Base-by-base conservation (phyloP, 2,888 invertebrate genomes). In the Fissipunctia ypsillon region DNA sequence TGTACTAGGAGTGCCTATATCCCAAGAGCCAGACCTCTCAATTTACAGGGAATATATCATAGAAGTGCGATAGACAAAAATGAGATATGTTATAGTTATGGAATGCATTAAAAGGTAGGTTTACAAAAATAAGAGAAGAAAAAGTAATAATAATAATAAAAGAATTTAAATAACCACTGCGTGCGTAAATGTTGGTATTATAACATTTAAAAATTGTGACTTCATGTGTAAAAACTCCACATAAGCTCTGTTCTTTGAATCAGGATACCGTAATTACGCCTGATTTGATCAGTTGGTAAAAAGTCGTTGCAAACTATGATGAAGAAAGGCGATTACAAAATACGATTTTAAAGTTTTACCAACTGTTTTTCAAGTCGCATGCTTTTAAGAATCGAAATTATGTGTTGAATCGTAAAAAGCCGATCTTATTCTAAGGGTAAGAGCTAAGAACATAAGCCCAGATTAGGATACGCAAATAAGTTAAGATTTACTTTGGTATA, bases 321-420 rank as follows among this genome's bases (percentile, higher is more conserved):
- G 9, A 45, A 48, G 16, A 50, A 14, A 43, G 2, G 14, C 25
- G 31, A 73, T 72, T 3, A 14, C 41, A 43, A 10, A 35, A 43
- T 57, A 28, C 22, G 28, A 38, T 38, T 69, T 25, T 50, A 16
- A n/a, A 16, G 22, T 43, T 41, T 28, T n/a, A 16, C 25, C 1
- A 19, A n/a, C n/a, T 16, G 19, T 25, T 25, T 60, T 22, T 31
- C 41, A 41, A 50, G 73, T 28, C n/a, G n/a, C n/a, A n/a, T n/a
- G n/a, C 31, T 31, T 31, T n/a, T 45, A 38, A 31, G 19, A 43
- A 48, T n/a, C 10, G 9, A 57, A 41, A 48, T 28, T 28, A 38
- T 25, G 22, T 28, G 22, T 61, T 16, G n/a, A 61, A 31, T 74
- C 19, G 45, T 38, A 73, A 38, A 45, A 61, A 61, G 7, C 2